Base-by-base conservation (phyloP, 2,113 vertebrate genomes). In the Gnathonemus longibarbis region DNA sequence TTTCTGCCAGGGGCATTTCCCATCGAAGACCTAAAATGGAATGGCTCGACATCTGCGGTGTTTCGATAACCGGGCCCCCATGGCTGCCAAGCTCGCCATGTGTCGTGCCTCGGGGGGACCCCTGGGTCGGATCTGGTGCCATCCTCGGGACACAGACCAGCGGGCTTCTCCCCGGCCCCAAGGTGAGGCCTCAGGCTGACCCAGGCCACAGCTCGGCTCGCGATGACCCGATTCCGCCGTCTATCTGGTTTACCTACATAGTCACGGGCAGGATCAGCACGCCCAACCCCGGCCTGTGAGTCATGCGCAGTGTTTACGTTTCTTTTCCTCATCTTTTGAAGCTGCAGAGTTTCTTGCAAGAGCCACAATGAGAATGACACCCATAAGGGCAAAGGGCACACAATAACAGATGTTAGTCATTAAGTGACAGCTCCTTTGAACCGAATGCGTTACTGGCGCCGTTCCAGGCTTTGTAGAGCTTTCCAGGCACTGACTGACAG, bases 91-190 rank as follows among this genome's bases (percentile, higher is more conserved):
- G 11, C 46, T 10, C 0, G 62, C 88, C 88, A 87, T 90, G 90
- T 89, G 85, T 88, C 45, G 35, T 2, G 10, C 88, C 80, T 85
- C 45, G 21, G 58, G 56, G 77, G 31, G 24, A 21, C 9, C 42
- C 21, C 45, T 6, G 84, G 83, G 11, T 48, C 62, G 10, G 87
- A 58, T 31, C 45, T 45, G 48, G 66, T 0, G 52, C 86, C 45
- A 88, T 53, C 49, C 87, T 50, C n/a, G 5, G 13, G 62, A 88
- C 42, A 70, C 88, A 89, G 90, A 90, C 53, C 87, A 19, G 3
- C 70, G 1, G 70, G 88, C 27, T 24, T n/a, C 3, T 3, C 27
- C 27, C 48, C 19, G 31, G 88, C 88, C 70, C 31, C 3, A 24
- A 50, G 84, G 45, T 3, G 45, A 27, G 84, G 24, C 35, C 46